Evolutionary conservation across 2,797 vertebrate genomes (phyloP).

Genomic region (Intellagama lesueurii): DNA sequence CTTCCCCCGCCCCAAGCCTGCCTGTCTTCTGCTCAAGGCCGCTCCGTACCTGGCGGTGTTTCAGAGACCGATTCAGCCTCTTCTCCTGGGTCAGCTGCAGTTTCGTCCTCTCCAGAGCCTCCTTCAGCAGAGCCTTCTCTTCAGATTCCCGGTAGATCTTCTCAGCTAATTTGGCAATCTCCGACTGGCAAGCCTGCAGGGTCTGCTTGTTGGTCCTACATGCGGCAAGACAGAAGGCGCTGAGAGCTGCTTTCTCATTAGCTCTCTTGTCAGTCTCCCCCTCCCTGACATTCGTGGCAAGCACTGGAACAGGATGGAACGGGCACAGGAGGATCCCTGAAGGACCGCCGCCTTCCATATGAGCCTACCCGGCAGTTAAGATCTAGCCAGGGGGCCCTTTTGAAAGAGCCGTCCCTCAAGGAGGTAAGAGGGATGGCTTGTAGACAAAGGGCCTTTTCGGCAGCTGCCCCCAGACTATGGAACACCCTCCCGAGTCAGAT

Average conservation of each 20-base stretch:
- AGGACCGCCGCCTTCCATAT: too few species aligned
- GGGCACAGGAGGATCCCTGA: too few species aligned
- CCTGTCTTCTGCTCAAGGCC: background rate
- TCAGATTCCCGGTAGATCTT: conserved; percentile 64
- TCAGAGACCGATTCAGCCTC: conserved; percentile 52
- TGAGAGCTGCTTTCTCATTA: fast-evolving
- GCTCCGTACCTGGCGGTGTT: conserved; percentile 68
- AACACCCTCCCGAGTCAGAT: too few species aligned
- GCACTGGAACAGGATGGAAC: too few species aligned
- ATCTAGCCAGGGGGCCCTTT: too few species aligned
- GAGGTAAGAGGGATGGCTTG: too few species aligned
- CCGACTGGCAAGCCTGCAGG: conserved; percentile 55
- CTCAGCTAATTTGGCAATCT: conserved; percentile 69
- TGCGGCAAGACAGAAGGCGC: fast-evolving
- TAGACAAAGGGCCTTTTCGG: too few species aligned
- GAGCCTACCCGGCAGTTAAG: too few species aligned
- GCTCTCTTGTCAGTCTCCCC: fast-evolving
- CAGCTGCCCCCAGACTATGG: too few species aligned
- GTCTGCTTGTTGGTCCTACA: conserved; percentile 68
- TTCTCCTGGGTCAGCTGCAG: conserved; percentile 75
- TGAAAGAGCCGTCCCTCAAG: too few species aligned
- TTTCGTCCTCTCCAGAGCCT: conserved; percentile 74
- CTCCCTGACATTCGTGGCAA: fast-evolving
- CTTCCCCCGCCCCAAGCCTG: background rate
- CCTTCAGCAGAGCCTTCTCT: conserved; percentile 77